These are phyloP conservation scores for Trachops cirrhosus DNA, from an alignment of 2,797 vertebrate genomes.

Conservation along the genomic window DNA sequence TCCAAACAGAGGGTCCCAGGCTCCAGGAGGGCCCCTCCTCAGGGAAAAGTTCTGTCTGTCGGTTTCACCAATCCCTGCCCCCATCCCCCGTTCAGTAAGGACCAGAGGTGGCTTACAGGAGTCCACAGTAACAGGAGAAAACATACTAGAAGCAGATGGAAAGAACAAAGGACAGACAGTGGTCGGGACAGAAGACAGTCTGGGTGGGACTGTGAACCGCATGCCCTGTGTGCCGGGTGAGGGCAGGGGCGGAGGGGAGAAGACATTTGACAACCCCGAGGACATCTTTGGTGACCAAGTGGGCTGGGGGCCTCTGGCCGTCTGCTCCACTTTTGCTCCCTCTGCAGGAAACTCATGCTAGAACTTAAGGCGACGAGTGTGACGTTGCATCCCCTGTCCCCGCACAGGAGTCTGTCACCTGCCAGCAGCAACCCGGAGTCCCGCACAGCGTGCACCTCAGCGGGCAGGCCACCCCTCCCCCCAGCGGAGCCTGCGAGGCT, in stretches of 20 bases:
- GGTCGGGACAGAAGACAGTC: background rate
- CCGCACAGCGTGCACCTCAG: background rate
- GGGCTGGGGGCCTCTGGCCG: background rate
- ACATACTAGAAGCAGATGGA: background rate
- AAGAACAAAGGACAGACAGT: background rate
- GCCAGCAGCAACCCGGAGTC: background rate
- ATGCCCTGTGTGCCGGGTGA: fast-evolving
- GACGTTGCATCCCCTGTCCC: background rate
- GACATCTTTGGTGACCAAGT: background rate
- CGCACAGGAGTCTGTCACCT: background rate
- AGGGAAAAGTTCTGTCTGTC: background rate
- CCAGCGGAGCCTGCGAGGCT: background rate
- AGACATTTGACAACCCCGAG: background rate
- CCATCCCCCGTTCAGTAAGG: background rate
- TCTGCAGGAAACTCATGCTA: background rate
- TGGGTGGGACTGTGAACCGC: too few relatives aligned
- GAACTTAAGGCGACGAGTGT: background rate
- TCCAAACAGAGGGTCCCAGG: background rate
- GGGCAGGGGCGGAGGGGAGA: background rate
- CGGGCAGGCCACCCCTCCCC: background rate
- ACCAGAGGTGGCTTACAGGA: background rate
- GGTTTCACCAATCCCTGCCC: too few relatives aligned
- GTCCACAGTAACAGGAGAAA: background rate
- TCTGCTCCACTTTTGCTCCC: background rate
- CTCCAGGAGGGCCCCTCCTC: background rate